A percentile compares a stretch with the other conserved stretches of the same genome.
Conservation (phyloP, 2,113 vertebrate genomes). For the Condylura cristata region DNA sequence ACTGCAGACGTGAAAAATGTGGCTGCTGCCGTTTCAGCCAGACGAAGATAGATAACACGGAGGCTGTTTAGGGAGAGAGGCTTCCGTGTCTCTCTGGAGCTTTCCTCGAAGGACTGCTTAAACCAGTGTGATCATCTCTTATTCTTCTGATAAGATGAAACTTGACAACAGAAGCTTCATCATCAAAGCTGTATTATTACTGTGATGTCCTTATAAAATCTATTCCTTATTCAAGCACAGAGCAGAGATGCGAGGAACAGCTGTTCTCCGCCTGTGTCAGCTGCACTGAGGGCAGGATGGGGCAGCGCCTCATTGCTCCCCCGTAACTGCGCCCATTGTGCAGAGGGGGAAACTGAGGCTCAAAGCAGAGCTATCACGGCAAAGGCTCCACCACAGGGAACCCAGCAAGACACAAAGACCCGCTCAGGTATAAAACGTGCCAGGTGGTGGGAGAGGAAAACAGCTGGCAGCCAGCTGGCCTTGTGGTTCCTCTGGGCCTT, state of each 20-base stretch:
- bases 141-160: not conserved
- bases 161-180: not conserved
- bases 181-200: not conserved
- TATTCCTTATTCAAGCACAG: not conserved
- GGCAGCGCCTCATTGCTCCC: accelerated
- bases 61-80: not conserved
- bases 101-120: not conserved
- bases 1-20: not conserved
- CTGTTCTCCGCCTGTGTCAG: accelerated
- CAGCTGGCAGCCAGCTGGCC: not conserved
- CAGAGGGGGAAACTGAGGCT: not conserved
- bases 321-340: not conserved
- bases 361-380: too few species aligned
- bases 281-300: accelerated
- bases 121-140: not conserved
- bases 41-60: not conserved
- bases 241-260: not conserved
- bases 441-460: too few species aligned
- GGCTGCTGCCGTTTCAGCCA: not conserved
- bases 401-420: not conserved
- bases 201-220: not conserved
- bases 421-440: not conserved
- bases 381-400: not conserved
- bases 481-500: not conserved
- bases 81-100: not conserved